Base-by-base conservation (phyloP, 2,113 vertebrate species). In the Aspiorhynchus laticeps region DNA sequence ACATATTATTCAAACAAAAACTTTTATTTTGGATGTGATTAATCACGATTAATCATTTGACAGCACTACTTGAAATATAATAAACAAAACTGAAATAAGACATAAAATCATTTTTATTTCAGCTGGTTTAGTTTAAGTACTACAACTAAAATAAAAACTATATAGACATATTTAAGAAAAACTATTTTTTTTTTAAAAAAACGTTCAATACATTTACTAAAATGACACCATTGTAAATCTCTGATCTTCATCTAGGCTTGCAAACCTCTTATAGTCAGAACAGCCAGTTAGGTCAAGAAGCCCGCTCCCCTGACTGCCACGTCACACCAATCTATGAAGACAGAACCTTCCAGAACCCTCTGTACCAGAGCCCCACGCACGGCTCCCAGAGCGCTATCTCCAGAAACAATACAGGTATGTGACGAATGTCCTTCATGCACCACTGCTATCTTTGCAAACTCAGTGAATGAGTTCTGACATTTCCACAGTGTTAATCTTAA, bases 291-390 rank as follows among this genome's bases (percentile, higher is more conserved):
- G 94, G 97, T 1, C 96, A 96, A 33, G 97, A 98, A 24, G 87
- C 97, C 74, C 95, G 96, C 71, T 99, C 98, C 89, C 97, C 98
- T 0, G 98, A 98, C 90, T 87, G 97, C 91, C 98, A 98, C 92
- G 97, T 98, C 93, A 97, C 96, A 5, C 97, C 98, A 0, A 97
- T 98, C 85, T 99, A 98, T 1, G 98, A 99, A 75, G 98, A 97
- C 87, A 91, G 91, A 76, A 91, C 94, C 85, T 95, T 95, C 90
- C 94, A 94, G 88, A 94, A 95, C 89, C 94, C 95, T 0, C 90
- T 95, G 26, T 96, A 91, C 91, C 94, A 94, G 92, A 96, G 94
- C 88, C 95, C 95, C 41, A 90, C 90, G 31, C 93, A 93, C 9
- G 93, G 95, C 85, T 90, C 93, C 74, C 94, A 95, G 87, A 90